A percentile compares a stretch with the other conserved stretches of the same genome.
Evolutionary conservation across 2,113 vertebrate species (phyloP).

Genomic region (Menidia beryllina): DNA sequence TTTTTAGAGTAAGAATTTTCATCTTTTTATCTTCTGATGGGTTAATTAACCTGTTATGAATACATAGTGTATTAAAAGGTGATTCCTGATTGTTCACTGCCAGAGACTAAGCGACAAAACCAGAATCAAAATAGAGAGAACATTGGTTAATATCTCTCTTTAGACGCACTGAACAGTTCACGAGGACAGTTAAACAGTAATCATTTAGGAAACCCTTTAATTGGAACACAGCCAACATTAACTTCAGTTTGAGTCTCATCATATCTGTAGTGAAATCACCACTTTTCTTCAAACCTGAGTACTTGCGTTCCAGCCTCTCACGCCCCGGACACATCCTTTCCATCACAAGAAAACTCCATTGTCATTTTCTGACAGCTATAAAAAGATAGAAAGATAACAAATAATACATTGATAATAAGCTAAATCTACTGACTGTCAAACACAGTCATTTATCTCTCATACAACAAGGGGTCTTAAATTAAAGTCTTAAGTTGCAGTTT

Average conservation of each 20-base stretch:
- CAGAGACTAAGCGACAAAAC: not conserved
- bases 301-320: not conserved
- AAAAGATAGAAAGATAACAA: not conserved
- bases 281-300: not conserved
- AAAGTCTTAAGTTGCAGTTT: no score
- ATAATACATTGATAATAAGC: no score
- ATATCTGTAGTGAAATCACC: not conserved
- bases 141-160: no score
- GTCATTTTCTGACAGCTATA: slow-evolving; percentile 20
- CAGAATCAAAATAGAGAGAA: not conserved
- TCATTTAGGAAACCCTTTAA: not conserved
- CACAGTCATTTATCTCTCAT: no score
- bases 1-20: no score
- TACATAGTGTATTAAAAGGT: no score
- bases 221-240: not conserved
- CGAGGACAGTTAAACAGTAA: not conserved
- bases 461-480: no score
- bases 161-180: no score
- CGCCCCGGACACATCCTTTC: not conserved
- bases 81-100: no score
- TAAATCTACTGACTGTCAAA: no score
- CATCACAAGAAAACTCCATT: slow-evolving; percentile 30
- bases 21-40: no score
- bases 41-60: no score
- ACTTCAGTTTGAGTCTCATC: not conserved